Conservation (phyloP, 2,888 invertebrate species). For the Drosophila demipolita region DNA sequence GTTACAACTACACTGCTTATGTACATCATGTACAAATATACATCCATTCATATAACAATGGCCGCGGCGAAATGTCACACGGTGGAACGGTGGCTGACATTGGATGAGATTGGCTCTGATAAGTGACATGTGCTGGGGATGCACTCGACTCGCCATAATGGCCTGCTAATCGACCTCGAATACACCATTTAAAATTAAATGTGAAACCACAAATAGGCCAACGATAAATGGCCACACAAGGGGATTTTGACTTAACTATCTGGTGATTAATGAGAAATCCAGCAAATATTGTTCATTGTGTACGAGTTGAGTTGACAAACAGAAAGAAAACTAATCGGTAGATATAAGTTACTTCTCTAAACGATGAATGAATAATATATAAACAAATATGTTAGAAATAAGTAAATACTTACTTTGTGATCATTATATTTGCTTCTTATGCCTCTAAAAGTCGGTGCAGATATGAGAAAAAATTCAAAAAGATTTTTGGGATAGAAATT, state of each 20-base stretch:
- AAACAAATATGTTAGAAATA: not conserved
- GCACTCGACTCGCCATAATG: constrained; percentile 58
- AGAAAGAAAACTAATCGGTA: not conserved
- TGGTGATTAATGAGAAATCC: constrained; percentile 40
- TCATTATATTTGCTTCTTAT: not conserved
- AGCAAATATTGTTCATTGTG: constrained; percentile 17
- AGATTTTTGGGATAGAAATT: not conserved
- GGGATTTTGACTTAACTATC: constrained; percentile 13
- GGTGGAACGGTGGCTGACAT: constrained; percentile 53
- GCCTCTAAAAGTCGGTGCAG: not conserved
- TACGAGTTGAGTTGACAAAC: not conserved
- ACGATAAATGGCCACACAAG: constrained; percentile 53
- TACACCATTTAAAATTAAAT: constrained; percentile 60
- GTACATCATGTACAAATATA: constrained; percentile 16
- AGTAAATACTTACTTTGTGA: not conserved
- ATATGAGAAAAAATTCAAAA: not conserved
- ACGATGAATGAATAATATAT: not conserved
- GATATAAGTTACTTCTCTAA: not conserved
- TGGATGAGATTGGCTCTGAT: constrained; percentile 75
- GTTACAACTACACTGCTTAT: constrained; percentile 26
- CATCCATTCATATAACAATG: constrained; percentile 60
- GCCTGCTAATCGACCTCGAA: constrained; percentile 66
- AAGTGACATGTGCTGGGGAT: constrained; percentile 73
- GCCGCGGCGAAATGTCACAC: constrained; percentile 69
- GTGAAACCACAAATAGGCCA: constrained; percentile 67